A percentile compares a stretch with the other conserved stretches of the same genome.
Evolutionary conservation across 2,888 invertebrate species (phyloP).

Genomic region (Marasmarcha lunaedactyla): DNA sequence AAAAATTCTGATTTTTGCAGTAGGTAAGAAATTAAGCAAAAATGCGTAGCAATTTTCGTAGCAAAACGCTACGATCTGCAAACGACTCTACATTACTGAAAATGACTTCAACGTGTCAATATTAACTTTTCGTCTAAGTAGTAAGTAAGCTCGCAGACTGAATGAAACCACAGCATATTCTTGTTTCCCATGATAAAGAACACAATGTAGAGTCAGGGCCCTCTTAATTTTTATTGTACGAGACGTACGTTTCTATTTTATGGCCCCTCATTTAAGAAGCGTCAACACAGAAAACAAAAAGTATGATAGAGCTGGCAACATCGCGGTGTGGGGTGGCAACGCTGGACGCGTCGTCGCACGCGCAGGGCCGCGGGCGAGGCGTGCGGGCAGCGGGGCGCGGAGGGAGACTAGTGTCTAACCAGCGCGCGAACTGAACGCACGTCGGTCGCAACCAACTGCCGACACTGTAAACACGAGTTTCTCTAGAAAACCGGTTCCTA

Average conservation of each 20-base stretch:
- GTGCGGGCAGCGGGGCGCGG: conserved; percentile 34
- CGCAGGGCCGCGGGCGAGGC: conserved; percentile 54
- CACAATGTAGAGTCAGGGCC: conserved; percentile 9
- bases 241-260: conserved; percentile 49
- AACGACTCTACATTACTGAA: background rate
- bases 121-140: too few relatives aligned
- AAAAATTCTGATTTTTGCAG: too few relatives aligned
- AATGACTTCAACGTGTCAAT: too few relatives aligned
- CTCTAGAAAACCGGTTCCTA: conserved; percentile 50
- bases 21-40: too few relatives aligned
- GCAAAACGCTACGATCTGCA: background rate
- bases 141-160: too few relatives aligned
- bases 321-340: conserved; percentile 49
- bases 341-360: conserved; percentile 59
- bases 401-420: conserved; percentile 45
- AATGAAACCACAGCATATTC: too few relatives aligned
- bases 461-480: conserved; percentile 29
- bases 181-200: background rate
- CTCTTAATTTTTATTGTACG: conserved; percentile 27
- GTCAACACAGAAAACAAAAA: conserved; percentile 61
- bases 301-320: conserved; percentile 47
- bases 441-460: conserved; percentile 16
- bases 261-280: conserved; percentile 55
- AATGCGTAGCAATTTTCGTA: background rate
- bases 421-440: conserved; percentile 42